Evolutionary conservation across 1,140 invertebrate species (phyloP).

Genomic region (Trichonephila clavata): DNA sequence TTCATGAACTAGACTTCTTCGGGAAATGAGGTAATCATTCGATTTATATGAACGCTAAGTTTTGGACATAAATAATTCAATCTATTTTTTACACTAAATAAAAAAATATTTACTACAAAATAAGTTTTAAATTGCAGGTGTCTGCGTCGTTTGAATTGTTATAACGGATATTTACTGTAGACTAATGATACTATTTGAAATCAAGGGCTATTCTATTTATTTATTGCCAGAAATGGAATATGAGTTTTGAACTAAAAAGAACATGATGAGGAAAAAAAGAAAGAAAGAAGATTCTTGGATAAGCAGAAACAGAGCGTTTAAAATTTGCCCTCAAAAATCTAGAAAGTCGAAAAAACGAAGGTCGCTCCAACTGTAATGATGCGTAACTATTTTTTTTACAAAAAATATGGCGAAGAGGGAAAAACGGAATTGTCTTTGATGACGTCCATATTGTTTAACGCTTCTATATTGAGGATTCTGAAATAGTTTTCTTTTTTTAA

Average conservation of each 20-base stretch:
- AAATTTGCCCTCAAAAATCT: constrained; percentile 52
- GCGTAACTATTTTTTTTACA: background rate
- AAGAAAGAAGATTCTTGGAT: background rate
- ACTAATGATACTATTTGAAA: constrained; percentile 12
- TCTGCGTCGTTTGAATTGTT: background rate
- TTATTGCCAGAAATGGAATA: background rate
- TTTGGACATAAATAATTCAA: background rate
- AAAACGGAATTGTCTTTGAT: background rate
- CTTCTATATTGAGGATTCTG: background rate
- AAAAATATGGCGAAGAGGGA: background rate
- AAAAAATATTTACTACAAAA: background rate
- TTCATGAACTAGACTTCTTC: too few relatives aligned
- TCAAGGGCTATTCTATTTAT: background rate
- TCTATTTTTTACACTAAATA: background rate
- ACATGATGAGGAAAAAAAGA: background rate
- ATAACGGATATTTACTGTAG: background rate
- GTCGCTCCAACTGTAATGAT: constrained; percentile 19
- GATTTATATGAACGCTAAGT: background rate
- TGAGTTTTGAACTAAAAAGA: background rate
- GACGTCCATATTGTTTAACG: background rate
- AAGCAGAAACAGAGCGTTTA: constrained; percentile 66
- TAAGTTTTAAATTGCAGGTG: background rate
- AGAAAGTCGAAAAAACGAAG: constrained; percentile 55
- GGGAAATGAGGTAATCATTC: background rate
- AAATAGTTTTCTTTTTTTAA: background rate